Conservation (phyloP, 2,797 vertebrate genomes). For the Gallinago stenura region DNA sequence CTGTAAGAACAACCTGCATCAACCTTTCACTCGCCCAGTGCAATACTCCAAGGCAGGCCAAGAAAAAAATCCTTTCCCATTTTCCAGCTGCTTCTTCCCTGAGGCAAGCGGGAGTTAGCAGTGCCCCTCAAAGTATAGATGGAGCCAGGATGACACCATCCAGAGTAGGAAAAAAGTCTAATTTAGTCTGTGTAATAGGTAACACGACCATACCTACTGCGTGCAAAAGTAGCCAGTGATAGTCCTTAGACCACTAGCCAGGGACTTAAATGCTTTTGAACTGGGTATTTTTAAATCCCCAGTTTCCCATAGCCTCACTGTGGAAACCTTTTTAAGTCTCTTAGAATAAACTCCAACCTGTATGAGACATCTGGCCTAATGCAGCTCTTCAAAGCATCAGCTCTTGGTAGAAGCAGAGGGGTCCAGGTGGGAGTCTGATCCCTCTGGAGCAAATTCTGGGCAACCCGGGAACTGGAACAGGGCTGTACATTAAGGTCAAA, state of each 20-base stretch:
- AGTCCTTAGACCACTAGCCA: not conserved
- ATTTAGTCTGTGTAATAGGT: not conserved
- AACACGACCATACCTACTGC: not conserved
- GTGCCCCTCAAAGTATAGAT: not conserved
- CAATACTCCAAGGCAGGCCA: not conserved
- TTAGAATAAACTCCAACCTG: not conserved
- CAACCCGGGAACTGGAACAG: not conserved
- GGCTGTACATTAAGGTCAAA: not conserved
- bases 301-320: not conserved
- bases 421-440: not conserved
- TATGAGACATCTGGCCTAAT: not conserved
- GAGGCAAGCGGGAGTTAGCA: constrained; percentile 1
- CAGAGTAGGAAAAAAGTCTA: not conserved
- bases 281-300: not conserved
- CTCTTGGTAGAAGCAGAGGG: not conserved
- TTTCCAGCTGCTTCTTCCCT: not conserved
- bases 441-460: not conserved
- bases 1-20: not conserved
- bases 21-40: not conserved
- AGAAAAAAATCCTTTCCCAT: not conserved
- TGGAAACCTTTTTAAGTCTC: not conserved
- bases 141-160: not conserved
- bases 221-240: not conserved
- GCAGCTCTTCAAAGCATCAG: not conserved
- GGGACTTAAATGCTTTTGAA: not conserved